Evolutionary conservation across 2,888 invertebrate species (phyloP).

Genomic region (Eilema griseolum): DNA sequence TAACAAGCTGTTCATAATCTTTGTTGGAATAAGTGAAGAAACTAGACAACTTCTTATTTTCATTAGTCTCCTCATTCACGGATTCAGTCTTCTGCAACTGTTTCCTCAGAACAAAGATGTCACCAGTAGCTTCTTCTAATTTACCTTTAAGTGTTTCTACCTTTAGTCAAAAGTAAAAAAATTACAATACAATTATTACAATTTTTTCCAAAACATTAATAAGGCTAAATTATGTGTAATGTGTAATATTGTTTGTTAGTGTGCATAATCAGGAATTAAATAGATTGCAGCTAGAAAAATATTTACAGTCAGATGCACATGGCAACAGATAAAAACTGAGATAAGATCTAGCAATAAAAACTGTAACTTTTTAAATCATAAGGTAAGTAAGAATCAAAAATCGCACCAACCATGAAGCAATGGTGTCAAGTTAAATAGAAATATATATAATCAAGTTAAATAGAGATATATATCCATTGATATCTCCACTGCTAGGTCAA

Average conservation of each 20-base stretch:
- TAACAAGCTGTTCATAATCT: conserved; percentile 90
- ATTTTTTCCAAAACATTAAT: not conserved
- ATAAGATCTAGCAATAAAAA: too few relatives aligned
- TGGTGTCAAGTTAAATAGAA: too few relatives aligned
- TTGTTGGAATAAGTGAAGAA: conserved; percentile 60
- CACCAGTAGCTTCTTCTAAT: conserved; percentile 90
- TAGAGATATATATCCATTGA: too few relatives aligned
- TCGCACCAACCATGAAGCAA: too few relatives aligned
- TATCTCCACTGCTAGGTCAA: too few relatives aligned
- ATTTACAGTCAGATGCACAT: too few relatives aligned
- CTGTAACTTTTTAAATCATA: too few relatives aligned
- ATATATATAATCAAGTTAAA: too few relatives aligned
- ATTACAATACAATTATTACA: not conserved
- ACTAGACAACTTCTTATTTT: conserved; percentile 48
- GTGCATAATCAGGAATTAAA: not conserved
- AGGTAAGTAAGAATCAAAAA: too few relatives aligned
- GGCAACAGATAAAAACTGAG: too few relatives aligned
- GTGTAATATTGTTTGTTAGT: not conserved
- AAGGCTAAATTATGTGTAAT: not conserved
- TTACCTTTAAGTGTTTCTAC: conserved; percentile 91
- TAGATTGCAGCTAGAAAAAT: too few relatives aligned
- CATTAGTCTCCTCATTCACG: conserved; percentile 54
- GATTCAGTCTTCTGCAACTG: conserved; percentile 70
- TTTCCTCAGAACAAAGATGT: conserved; percentile 89
- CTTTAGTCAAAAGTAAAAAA: conserved; percentile 52